Evolutionary conservation across 2,113 vertebrate species (phyloP), one percentile per base, ranked within the genome.

Genomic region (Tor tambroides): DNA sequence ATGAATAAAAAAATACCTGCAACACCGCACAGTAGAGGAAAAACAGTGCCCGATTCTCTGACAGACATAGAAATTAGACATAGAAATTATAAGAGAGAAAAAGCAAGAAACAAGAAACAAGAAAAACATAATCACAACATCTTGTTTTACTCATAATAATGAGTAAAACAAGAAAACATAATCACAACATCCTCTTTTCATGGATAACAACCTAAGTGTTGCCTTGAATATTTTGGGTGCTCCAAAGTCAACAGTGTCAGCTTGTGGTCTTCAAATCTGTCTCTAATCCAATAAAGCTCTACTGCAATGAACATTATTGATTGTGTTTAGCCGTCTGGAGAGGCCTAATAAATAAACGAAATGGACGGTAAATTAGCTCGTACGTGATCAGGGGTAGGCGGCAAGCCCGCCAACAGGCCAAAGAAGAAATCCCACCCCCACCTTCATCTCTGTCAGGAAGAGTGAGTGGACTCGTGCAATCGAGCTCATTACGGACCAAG

Each of bases 271-370:
- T 63, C n/a, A 63, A 77, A 81, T 10, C 59, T 79, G 65, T n/a
- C 46, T 85, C 78, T 91, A 88, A 92, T 90, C 88, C 85, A 87
- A 80, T 91, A 90, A 89, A 88, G 85, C 88, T 91, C 91, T 90
- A 81, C 87, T 91, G 75, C 88, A 88, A 83, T 79, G 63, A 11
- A 35, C 86, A 63, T 88, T 90, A 88, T 85, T 84, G 90, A 91
- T 90, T 88, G 88, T 92, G 87, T 89, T 92, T 86, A 83, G 86
- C 88, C 35, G 23, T 85, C 46, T 88, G 65, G 30, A 87, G 90
- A 87, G 86, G 69, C 61, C 72, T 49, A 81, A 90, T 91, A 87
- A 92, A 90, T 93, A 91, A 91, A 90, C 35, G 72, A 75, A 86
- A 83, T 28, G 41, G 90, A 83, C 32, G 32, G 81, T 88, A 89